Evolutionary conservation across 2,888 invertebrate genomes (phyloP).

Genomic region (Drosophila silvestris): DNA sequence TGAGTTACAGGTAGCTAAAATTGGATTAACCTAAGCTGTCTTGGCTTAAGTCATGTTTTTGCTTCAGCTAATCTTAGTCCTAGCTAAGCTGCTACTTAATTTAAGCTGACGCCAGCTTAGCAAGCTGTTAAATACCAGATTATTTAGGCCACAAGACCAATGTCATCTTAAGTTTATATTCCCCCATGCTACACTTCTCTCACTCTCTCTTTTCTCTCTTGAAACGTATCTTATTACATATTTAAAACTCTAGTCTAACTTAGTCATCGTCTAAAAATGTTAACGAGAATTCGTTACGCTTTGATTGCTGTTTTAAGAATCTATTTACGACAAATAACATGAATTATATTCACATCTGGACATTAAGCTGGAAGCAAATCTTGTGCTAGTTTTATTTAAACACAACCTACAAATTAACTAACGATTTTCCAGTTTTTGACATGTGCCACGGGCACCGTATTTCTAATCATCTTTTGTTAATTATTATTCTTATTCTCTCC

Average conservation of each 20-base stretch:
- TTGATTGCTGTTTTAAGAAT: not conserved
- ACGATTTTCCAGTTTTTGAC: not conserved
- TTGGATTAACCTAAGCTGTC: not conserved
- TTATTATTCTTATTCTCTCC: not conserved
- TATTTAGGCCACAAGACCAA: not conserved
- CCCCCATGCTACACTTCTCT: not conserved
- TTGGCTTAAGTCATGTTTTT: not conserved
- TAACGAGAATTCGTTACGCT: not conserved
- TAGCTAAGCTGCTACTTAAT: not conserved
- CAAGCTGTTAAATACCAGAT: not conserved
- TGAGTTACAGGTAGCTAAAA: constrained; percentile 2
- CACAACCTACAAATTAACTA: not conserved
- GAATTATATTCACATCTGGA: not conserved
- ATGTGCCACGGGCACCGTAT: not conserved
- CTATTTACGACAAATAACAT: not conserved
- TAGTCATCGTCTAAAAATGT: not conserved
- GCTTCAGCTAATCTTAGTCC: not conserved
- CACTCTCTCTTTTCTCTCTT: not conserved
- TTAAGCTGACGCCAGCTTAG: constrained; percentile 15
- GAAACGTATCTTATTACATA: not conserved
- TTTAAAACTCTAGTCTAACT: no score
- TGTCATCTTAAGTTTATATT: not conserved
- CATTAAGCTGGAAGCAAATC: not conserved
- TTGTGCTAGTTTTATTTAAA: not conserved
- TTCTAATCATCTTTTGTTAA: not conserved